A percentile compares a stretch with the other conserved stretches of the same genome.
Evolutionary conservation across 2,113 vertebrate species (phyloP).

Genomic region (Ctenomys sociabilis): DNA sequence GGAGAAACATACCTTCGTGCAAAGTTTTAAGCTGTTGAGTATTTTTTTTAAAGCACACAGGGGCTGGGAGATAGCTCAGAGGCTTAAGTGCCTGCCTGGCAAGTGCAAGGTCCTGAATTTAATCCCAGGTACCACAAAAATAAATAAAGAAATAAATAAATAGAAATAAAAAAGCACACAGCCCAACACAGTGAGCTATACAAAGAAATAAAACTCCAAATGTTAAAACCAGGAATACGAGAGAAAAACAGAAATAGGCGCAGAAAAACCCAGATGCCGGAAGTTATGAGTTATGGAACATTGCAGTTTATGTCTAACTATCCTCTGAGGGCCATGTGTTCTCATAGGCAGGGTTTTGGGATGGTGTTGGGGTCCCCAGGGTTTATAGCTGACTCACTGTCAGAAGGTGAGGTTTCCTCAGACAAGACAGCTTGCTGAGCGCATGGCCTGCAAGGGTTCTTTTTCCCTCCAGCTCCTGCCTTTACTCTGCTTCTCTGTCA

Average conservation of each 20-base stretch:
- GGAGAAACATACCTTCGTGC: not conserved
- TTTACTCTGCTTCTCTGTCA: not conserved
- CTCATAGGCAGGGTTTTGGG: not conserved
- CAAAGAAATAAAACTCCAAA: not conserved
- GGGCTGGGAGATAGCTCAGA: too few relatives aligned
- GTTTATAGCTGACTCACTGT: not conserved
- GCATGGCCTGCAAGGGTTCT: not conserved
- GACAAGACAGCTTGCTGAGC: not conserved
- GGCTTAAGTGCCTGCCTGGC: too few relatives aligned
- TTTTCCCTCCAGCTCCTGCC: not conserved
- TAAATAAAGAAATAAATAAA: too few relatives aligned
- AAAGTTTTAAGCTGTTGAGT: not conserved
- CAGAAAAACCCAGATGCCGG: not conserved
- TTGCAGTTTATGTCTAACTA: not conserved
- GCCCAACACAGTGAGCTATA: not conserved
- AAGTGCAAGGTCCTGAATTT: too few relatives aligned
- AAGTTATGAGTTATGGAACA: not conserved
- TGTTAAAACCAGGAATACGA: not conserved
- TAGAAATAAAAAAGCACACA: not conserved
- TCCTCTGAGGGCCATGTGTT: not conserved
- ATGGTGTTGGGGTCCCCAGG: not conserved
- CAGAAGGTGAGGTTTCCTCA: not conserved
- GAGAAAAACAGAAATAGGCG: slow-evolving; percentile 4
- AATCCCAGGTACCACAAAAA: too few relatives aligned
- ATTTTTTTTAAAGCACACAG: not conserved